phyloP scores from a whole-genome alignment of 1,140 invertebrate genomes.

The Portunus trituberculatus region DNA sequence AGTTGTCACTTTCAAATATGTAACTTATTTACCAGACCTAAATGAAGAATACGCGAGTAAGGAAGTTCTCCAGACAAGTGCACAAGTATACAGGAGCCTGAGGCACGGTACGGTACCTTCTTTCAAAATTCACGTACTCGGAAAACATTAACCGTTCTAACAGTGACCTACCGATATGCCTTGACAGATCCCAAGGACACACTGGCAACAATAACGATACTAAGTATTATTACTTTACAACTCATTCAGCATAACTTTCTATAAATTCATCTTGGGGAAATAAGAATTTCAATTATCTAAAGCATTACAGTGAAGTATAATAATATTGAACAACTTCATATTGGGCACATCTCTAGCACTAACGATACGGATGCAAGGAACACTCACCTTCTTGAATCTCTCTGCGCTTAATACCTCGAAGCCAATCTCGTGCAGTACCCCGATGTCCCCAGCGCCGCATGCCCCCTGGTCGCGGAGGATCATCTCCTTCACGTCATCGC shows the following conservation, averaged over 20 bases:
- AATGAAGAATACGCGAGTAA: neutral
- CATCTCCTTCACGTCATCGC: neutral
- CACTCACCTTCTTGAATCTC: slow-evolving; percentile 37
- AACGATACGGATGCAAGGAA: neutral
- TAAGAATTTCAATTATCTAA: too few relatives aligned
- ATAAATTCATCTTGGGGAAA: too few relatives aligned
- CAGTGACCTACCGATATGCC: too few relatives aligned
- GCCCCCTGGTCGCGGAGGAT: slow-evolving; percentile 29
- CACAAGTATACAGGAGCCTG: neutral
- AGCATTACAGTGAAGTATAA: too few relatives aligned
- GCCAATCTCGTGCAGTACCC: slow-evolving; percentile 25
- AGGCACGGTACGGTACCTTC: neutral
- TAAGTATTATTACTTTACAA: too few relatives aligned
- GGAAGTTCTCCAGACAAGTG: neutral
- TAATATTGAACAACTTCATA: neutral
- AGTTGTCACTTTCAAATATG: neutral
- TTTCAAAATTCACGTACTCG: too few relatives aligned
- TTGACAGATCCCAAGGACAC: too few relatives aligned
- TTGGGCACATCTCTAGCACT: neutral
- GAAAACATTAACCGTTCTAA: too few relatives aligned
- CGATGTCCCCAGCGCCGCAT: slow-evolving; percentile 27
- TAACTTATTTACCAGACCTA: neutral
- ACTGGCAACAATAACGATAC: too few relatives aligned
- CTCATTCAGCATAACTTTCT: too few relatives aligned
- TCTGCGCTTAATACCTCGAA: neutral